Evolutionary conservation across 2,888 invertebrate species (phyloP), one percentile per base, ranked within the genome.

Genomic region (Aphrophora alni): DNA sequence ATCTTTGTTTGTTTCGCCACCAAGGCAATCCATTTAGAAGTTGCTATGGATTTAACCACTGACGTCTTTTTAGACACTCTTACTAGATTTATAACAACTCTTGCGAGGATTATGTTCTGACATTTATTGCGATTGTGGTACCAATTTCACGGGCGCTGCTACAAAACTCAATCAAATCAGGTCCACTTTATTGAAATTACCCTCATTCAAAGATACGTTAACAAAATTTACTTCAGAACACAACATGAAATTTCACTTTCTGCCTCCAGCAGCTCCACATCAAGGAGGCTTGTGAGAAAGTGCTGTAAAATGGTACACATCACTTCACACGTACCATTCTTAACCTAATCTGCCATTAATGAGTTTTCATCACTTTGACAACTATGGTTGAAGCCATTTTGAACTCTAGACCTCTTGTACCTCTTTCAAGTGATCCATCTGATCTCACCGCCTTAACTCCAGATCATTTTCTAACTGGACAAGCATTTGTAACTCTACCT

Each of bases 201-300:
- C 33, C 33, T 33, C 33, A 33, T 33, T 33, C 33, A 33, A 33
- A 33, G 33, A 33, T 33, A 33, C 33, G 33, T 33, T 33, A 33
- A 8, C 33, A 33, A 33, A 33, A 33, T 33, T 33, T 8, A 33
- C 33, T 33, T 33, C 33, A n/a, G n/a, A n/a, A n/a, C n/a, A n/a
- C n/a, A n/a, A n/a, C n/a, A n/a, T n/a, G n/a, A n/a, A n/a, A n/a
- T n/a, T n/a, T n/a, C n/a, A n/a, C n/a, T n/a, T n/a, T n/a, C n/a
- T n/a, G n/a, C n/a, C n/a, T n/a, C n/a, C n/a, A n/a, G n/a, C n/a
- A n/a, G n/a, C n/a, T n/a, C n/a, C n/a, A n/a, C n/a, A n/a, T n/a
- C n/a, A n/a, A n/a, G n/a, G n/a, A n/a, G 86, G 87, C 0, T 25
- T 87, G 0, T 86, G 86, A 86, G 86, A 87, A 78, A 84, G 86